Base-by-base conservation (phyloP, 2,113 vertebrate genomes). In the Tapirus terrestris region DNA sequence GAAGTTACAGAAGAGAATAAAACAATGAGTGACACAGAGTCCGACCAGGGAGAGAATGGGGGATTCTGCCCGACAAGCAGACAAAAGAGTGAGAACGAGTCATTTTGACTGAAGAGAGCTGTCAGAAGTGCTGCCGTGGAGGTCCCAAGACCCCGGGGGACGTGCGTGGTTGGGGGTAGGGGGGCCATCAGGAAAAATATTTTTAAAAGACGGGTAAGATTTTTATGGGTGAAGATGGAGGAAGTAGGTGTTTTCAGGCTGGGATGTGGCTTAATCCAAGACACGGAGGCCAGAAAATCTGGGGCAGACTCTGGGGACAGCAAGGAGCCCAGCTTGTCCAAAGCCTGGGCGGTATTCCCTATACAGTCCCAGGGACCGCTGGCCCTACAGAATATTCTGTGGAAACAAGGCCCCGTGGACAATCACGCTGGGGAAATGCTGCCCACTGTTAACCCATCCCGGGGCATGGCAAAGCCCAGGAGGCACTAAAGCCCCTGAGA, bases 321-420 rank as follows among this genome's bases (percentile, higher is more conserved):
- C 48, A 56, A 77, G 23, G 58, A 73, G 11, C 27, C 65, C 39
- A 29, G 68, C 13, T 8, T 60, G 7, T n/a, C 33, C 51, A 27
- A 72, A 80, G 25, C n/a, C 7, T 16, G 25, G 56, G 76, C 20
- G 13, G 33, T 4, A 18, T 76, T 56, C 33, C 27, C 60, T 7
- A 17, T 13, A 10, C 14, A 53, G n/a, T 18, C 20, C 67, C 11
- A 3, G 0, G 8, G 51, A 12, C 61, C n/a, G 16, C 2, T 5
- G 17, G 27, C 17, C 88, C 58, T 14, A 21, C 23, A 14, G 79
- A 56, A 39, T 23, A 43, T 23, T 27, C 60, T 5, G 33, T 16
- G 12, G 5, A 25, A 11, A 58, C 2, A 36, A 58, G 68, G 29
- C 29, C 29, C 53, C 8, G 4, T 9, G 31, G 53, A 29, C 67